Conservation (phyloP, 2,797 vertebrate genomes). For the Pogoniulus pusillus region DNA sequence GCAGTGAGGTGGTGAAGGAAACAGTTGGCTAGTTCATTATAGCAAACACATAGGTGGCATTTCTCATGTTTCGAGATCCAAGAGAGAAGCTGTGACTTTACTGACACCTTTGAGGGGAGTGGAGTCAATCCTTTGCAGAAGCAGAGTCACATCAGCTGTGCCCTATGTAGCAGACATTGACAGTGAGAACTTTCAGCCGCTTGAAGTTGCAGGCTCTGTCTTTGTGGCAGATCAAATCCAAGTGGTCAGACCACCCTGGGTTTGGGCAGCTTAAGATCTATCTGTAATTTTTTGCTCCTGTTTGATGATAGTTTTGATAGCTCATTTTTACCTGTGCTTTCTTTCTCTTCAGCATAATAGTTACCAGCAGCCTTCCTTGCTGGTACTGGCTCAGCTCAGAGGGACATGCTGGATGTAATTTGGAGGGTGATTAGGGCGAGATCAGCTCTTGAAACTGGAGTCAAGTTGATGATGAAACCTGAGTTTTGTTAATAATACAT, state of each 20-base stretch:
- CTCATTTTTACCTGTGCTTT: not conserved
- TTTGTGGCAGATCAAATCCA: not conserved
- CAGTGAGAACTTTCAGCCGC: not conserved
- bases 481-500: constrained; percentile 68
- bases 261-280: not conserved
- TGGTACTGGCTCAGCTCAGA: not conserved
- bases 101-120: not conserved
- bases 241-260: not conserved
- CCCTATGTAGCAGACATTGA: not conserved
- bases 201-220: not conserved
- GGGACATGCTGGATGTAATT: not conserved
- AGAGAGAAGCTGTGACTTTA: constrained; percentile 11
- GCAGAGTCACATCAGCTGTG: not conserved
- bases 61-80: constrained; percentile 19
- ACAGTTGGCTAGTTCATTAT: constrained; percentile 32
- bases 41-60: constrained; percentile 33
- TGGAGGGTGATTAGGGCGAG: constrained; percentile 27
- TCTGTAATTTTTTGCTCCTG: constrained; percentile 2
- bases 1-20: not conserved
- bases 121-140: not conserved
- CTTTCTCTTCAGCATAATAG: not conserved
- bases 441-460: constrained; percentile 34
- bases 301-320: not conserved
- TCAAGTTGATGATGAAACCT: constrained; percentile 52
- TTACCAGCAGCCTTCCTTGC: constrained; percentile 15